Evolutionary conservation across 2,113 vertebrate genomes (phyloP), one percentile per base, ranked within the genome.

Genomic region (Oncorhynchus gorbuscha): DNA sequence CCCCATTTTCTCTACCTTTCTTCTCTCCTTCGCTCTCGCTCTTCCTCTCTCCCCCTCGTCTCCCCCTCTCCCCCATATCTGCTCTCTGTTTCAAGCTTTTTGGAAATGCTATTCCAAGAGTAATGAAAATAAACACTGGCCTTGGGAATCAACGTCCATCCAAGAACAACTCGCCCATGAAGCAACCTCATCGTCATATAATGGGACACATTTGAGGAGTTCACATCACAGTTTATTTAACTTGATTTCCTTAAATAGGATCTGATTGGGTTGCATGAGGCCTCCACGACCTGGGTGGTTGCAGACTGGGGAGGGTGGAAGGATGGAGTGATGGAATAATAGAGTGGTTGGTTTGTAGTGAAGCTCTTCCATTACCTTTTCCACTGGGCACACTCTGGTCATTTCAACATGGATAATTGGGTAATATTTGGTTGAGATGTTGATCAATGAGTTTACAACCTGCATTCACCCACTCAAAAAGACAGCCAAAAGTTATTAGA

Each of bases 101-200:
- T 90, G 92, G 39, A 45, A 45, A 45, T 45, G 86, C 84, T 93
- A 91, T 94, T 95, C 89, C 86, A 89, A 93, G 77, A 89, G 87
- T 89, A 92, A 93, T 92, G 91, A 94, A 95, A 95, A 95, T 94
- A 95, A 95, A 95, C 90, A 94, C 90, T 91, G 84, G 77, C 84
- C 91, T 94, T 94, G 93, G 92, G 93, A 96, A 94, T 92, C 89
- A 86, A 87, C 83, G 89, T 87, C 67, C 81, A 0, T 94, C 92
- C 91, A 92, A 90, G 80, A 84, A 78, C 77, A 86, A 88, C 87
- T 91, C 73, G 83, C 86, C 90, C 89, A 86, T 91, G 87, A 91
- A 90, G 87, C 81, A 86, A 92, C 88, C 83, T 86, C 84, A 70
- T 76, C 76, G 77, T 93, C 92, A 92, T 89, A 89, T 92, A 94